Conservation (phyloP, 2,113 vertebrate species). For the Myotis davidii region DNA sequence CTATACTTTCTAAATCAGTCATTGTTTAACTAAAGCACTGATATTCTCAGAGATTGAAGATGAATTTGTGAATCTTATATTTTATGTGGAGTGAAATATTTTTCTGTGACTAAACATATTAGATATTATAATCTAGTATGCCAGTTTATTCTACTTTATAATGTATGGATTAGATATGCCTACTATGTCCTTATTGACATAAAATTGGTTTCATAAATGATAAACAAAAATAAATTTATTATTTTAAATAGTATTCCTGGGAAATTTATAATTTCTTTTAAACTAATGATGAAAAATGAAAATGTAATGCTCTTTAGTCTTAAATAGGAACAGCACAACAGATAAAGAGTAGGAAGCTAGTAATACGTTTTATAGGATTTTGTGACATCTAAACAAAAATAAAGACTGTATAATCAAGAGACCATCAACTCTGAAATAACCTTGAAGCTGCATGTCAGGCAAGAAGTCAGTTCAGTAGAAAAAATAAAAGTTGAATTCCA, state of each 20-base stretch:
- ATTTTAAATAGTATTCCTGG: neutral
- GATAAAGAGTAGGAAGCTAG: neutral
- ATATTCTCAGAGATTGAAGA: neutral
- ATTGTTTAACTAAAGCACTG: neutral
- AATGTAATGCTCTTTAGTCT: neutral
- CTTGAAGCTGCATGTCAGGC: neutral
- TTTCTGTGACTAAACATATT: neutral
- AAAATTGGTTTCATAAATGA: neutral
- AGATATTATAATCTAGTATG: neutral
- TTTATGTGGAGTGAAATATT: neutral
- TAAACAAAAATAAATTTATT: neutral
- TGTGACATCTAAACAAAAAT: neutral
- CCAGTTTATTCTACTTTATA: neutral
- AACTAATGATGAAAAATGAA: neutral
- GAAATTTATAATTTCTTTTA: neutral
- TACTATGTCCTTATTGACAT: neutral
- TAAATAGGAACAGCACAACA: neutral
- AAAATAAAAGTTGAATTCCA: neutral
- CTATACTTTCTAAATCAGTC: neutral
- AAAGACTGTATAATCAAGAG: neutral
- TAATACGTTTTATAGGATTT: neutral
- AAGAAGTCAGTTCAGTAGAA: neutral
- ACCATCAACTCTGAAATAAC: neutral
- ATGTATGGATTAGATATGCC: neutral
- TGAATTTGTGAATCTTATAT: neutral